A percentile compares a stretch with the other conserved stretches of the same genome.
Conservation (phyloP, 2,888 invertebrate genomes). For the Piscicola geometra region DNA sequence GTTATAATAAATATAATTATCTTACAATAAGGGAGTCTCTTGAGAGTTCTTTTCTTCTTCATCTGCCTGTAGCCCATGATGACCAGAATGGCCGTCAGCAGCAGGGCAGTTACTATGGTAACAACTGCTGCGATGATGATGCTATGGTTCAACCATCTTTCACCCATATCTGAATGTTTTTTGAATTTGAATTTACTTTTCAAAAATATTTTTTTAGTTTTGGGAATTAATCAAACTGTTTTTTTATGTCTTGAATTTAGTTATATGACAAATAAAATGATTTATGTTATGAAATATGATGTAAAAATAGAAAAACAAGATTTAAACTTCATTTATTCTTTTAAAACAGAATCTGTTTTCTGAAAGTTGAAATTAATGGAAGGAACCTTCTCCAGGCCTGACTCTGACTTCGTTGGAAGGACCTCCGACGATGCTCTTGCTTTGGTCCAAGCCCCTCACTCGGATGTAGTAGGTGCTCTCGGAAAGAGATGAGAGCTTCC, state of each 20-base stretch:
- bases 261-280: no score
- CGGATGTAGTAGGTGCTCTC: not conserved
- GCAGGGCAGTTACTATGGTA: not conserved
- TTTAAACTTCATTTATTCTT: no score
- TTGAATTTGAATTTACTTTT: not conserved
- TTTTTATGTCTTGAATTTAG: no score
- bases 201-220: no score
- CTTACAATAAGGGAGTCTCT: constrained; percentile 1
- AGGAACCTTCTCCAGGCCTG: not conserved
- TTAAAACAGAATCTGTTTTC: no score
- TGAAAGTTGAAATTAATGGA: no score
- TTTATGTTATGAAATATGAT: no score
- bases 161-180: no score
- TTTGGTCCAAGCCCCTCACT: not conserved
- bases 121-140: not conserved
- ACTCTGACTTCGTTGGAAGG: not conserved
- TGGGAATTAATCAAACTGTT: no score
- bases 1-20: no score
- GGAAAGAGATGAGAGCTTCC: not conserved
- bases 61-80: not conserved
- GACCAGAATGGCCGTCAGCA: not conserved
- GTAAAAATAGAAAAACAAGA: no score
- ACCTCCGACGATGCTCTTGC: not conserved
- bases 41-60: constrained; percentile 9
- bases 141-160: not conserved